phyloP scores from a whole-genome alignment of 2,888 invertebrate genomes.

The Nomada ferruginata region DNA sequence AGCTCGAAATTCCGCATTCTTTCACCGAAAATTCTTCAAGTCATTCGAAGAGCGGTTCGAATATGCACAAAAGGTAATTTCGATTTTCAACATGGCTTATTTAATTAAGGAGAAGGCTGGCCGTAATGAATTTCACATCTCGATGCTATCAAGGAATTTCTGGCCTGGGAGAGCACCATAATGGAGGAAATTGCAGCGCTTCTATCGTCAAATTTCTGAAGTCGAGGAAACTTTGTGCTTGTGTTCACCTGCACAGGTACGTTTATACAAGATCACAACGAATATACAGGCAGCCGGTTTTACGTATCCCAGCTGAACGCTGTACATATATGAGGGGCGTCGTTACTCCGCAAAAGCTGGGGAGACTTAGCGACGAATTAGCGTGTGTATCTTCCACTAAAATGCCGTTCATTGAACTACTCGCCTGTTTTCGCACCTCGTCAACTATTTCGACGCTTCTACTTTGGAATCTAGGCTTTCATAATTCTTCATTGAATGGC shows the following conservation, averaged over 20 bases:
- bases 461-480: neutral
- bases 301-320: constrained; percentile 23
- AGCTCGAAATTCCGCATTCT: neutral
- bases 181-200: constrained; percentile 57
- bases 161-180: constrained; percentile 22
- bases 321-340: constrained; percentile 27
- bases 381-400: constrained; percentile 55
- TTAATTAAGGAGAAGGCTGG: constrained; percentile 43
- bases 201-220: constrained; percentile 60
- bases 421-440: constrained; percentile 41
- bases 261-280: constrained; percentile 40
- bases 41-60: neutral
- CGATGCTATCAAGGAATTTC: constrained; percentile 49
- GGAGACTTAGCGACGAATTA: constrained; percentile 56
- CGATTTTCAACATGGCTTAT: constrained; percentile 7
- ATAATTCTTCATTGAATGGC: constrained; percentile 12
- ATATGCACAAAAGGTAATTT: constrained; percentile 10
- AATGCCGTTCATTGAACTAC: constrained; percentile 43
- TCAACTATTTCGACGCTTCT: constrained; percentile 40
- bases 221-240: constrained; percentile 53
- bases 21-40: too few relatives aligned
- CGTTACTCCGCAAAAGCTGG: constrained; percentile 34
- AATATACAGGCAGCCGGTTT: constrained; percentile 26
- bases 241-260: constrained; percentile 38
- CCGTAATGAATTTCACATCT: constrained; percentile 43